Percentiles rank a stretch among this genome's conserved stretches.
phyloP scores from a whole-genome alignment of 2,888 invertebrate genomes.

The Sympetrum striolatum region DNA sequence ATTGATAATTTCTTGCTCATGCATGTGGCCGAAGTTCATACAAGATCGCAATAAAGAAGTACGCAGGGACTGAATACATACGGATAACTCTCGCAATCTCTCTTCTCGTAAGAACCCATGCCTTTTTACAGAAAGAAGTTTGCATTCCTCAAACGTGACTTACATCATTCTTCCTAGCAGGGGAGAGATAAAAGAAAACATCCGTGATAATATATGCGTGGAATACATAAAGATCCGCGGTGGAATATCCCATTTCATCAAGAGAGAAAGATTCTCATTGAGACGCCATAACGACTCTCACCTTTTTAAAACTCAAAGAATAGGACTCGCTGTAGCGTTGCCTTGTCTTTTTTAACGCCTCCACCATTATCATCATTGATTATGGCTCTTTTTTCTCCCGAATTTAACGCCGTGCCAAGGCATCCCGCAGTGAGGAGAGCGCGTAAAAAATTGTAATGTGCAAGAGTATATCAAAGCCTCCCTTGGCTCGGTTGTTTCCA shows the following conservation, averaged over 20 bases:
- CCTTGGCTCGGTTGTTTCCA: too few relatives aligned
- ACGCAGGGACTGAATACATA: background rate
- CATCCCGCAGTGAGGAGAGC: too few relatives aligned
- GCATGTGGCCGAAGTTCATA: background rate
- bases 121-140: background rate
- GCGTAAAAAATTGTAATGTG: too few relatives aligned
- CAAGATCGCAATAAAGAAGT: background rate
- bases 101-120: background rate
- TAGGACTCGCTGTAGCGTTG: background rate
- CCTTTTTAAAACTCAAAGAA: background rate
- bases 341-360: background rate
- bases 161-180: background rate
- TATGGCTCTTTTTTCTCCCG: too few relatives aligned
- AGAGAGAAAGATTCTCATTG: background rate
- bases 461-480: too few relatives aligned
- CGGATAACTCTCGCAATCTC: background rate
- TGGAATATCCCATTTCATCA: background rate
- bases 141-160: background rate
- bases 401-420: too few relatives aligned
- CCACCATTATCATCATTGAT: background rate
- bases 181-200: background rate
- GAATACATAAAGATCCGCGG: background rate
- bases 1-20: too few relatives aligned
- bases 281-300: background rate
- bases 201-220: background rate